Evolutionary conservation across 2,888 invertebrate species (phyloP).

Genomic region (Ethmia dodecea): DNA sequence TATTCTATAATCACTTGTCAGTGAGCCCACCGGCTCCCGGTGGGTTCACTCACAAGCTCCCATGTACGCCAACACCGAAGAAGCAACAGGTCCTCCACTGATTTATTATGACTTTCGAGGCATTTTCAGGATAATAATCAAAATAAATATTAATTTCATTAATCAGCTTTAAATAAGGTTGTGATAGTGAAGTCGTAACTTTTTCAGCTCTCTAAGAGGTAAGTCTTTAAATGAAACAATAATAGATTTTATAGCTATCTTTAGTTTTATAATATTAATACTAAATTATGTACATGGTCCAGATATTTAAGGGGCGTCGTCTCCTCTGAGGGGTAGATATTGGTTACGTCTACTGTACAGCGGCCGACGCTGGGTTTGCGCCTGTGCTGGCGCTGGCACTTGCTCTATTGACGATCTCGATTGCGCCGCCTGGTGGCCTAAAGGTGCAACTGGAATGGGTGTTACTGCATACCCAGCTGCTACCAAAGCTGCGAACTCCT

Average conservation of each 20-base stretch:
- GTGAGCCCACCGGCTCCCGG: too few relatives aligned
- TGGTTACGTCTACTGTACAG: conserved; percentile 53
- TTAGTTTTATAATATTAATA: conserved; percentile 44
- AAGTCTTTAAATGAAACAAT: conserved; percentile 18
- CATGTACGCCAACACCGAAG: too few relatives aligned
- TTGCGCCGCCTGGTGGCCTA: conserved; percentile 47
- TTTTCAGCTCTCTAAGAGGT: too few relatives aligned
- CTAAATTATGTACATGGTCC: conserved; percentile 55
- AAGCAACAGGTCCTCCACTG: too few relatives aligned
- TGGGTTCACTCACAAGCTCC: too few relatives aligned
- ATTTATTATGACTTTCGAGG: too few relatives aligned
- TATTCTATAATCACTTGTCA: too few relatives aligned
- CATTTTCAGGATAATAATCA: too few relatives aligned
- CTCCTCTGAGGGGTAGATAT: conserved; percentile 63
- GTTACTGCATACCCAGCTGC: conserved; percentile 72
- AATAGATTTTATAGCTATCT: conserved; percentile 43
- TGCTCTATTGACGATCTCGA: conserved; percentile 53
- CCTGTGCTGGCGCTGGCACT: conserved; percentile 26
- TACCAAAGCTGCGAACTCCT: conserved; percentile 67
- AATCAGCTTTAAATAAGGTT: too few relatives aligned
- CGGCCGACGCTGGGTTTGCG: conserved; percentile 19
- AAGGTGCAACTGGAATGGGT: conserved; percentile 56
- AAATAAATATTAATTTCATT: too few relatives aligned
- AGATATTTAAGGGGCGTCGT: conserved; percentile 60
- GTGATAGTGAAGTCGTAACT: too few relatives aligned